These are phyloP conservation scores for Haliclona indistincta DNA, from an alignment of 37 sponge, comb jelly and placozoan genomes.

Conservation along the genomic window DNA sequence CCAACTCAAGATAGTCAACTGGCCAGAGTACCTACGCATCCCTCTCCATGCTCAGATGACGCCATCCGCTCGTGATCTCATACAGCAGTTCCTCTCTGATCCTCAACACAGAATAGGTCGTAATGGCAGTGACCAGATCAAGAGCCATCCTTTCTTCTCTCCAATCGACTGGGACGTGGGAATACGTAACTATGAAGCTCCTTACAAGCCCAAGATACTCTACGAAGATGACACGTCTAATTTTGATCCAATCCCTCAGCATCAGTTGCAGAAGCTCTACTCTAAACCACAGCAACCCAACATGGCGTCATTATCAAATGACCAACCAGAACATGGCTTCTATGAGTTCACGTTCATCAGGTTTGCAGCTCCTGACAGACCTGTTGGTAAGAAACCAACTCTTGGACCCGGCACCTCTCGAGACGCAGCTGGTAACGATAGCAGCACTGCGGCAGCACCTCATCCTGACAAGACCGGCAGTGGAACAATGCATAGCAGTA, in stretches of 20 bases:
- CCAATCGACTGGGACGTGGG: slow-evolving; percentile 84
- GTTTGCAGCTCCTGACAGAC: slow-evolving; percentile 61
- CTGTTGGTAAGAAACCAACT: slow-evolving; percentile 30
- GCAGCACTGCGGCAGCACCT: too few relatives aligned
- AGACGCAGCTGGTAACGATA: too few relatives aligned
- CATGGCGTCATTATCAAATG: slow-evolving; percentile 50
- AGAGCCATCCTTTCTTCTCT: slow-evolving; percentile 85
- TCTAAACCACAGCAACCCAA: slow-evolving; percentile 20
- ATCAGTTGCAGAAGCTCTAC: slow-evolving; percentile 47
- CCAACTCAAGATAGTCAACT: slow-evolving; percentile 91
- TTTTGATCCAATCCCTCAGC: slow-evolving; percentile 85
- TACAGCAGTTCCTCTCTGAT: slow-evolving; percentile 60
- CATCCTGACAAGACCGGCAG: too few relatives aligned
- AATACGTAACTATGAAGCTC: slow-evolving; percentile 85
- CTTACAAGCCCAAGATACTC: slow-evolving; percentile 84
- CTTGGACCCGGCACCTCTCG: slow-evolving; percentile 23
- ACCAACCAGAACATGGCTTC: slow-evolving; percentile 85
- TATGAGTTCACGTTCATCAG: slow-evolving; percentile 94
- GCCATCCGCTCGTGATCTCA: slow-evolving; percentile 70
- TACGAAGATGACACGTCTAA: slow-evolving; percentile 88
- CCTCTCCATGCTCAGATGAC: slow-evolving; percentile 64
- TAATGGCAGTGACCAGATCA: slow-evolving; percentile 82
- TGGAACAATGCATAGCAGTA: too few relatives aligned
- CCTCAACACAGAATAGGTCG: slow-evolving; percentile 67
- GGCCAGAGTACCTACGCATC: slow-evolving; percentile 77